Evolutionary conservation across 1,140 invertebrate species (phyloP), one percentile per base, ranked within the genome.

Genomic region (Eubasilissa regina): DNA sequence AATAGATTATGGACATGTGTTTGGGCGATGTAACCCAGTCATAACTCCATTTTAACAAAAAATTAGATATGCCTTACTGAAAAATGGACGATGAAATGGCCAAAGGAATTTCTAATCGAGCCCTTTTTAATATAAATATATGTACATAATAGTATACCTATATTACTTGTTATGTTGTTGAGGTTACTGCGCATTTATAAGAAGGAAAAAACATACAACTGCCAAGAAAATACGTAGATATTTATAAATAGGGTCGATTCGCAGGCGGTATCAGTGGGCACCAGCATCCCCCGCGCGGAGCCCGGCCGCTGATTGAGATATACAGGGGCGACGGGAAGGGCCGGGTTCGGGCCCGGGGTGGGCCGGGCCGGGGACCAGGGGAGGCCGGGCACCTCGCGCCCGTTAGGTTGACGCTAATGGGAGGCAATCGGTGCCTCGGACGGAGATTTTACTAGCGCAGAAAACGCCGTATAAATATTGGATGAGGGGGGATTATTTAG

Each of bases 351-450:
- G 25, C 47, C 17, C 44, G 55, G 56, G 56, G 73, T 78, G 77
- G 75, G 62, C 53, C 66, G 43, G 47, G 75, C n/a, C n/a, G n/a
- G 75, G 74, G 74, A 72, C 64, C 60, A 62, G 58, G 77, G n/a
- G 64, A 62, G 75, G 66, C 56, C 17, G 51, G 78, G 70, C 8
- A n/a, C 56, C 51, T 51, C 58, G 47, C 80, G 72, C 70, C n/a
- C 72, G 76, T 78, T 81, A 78, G 75, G 75, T 73, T 78, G 80
- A 81, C 80, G 76, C 77, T 81, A 81, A 81, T 81, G 77, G 76
- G 66, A 51, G 68, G 47, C 70, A 81, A 78, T 77, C 77, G 76
- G 76, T 72, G 77, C 45, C 51, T 75, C 58, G 70, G 72, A 81
- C 77, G 68, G 72, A 81, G 80, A 81, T 81, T 81, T 81, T 81